Evolutionary conservation across 2,888 invertebrate species (phyloP).

Genomic region (Aphidius colemani): DNA sequence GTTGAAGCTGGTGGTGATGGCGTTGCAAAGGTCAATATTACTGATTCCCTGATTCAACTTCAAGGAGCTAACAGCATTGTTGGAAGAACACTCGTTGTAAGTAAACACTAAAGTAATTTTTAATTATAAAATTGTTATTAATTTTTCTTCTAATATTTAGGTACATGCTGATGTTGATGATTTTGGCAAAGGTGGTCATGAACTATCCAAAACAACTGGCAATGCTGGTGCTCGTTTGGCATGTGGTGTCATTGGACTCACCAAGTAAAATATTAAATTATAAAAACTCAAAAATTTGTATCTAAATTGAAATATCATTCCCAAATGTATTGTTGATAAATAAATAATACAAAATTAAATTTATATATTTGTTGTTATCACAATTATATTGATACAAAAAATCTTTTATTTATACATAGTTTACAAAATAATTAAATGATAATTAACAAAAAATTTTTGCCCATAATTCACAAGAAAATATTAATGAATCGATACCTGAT

Average conservation of each 20-base stretch:
- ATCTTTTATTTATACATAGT: background rate
- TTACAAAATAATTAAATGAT: too few relatives aligned
- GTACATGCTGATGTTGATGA: slow-evolving; percentile 93
- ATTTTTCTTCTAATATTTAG: slow-evolving; percentile 35
- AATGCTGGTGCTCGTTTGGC: slow-evolving; percentile 91
- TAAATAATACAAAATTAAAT: slow-evolving; percentile 9
- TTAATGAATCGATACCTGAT: too few relatives aligned
- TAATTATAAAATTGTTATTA: background rate
- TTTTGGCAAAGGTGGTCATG: slow-evolving; percentile 89
- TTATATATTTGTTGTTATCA: background rate
- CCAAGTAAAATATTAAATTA: slow-evolving; percentile 55
- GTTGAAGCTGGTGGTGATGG: slow-evolving; percentile 70
- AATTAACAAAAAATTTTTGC: too few relatives aligned
- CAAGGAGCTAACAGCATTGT: slow-evolving; percentile 76
- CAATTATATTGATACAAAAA: background rate
- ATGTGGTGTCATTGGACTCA: slow-evolving; percentile 85
- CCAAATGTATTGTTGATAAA: slow-evolving; percentile 31
- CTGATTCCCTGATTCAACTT: slow-evolving; percentile 70
- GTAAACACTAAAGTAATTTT: slow-evolving; percentile 13
- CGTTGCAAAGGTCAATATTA: slow-evolving; percentile 69
- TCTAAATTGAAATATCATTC: slow-evolving; percentile 26
- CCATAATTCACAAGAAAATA: too few relatives aligned
- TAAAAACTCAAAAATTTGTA: slow-evolving; percentile 15
- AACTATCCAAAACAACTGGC: slow-evolving; percentile 90
- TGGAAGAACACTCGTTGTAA: slow-evolving; percentile 80